Evolutionary conservation across 2,113 vertebrate species (phyloP).

Genomic region (Cinclus cinclus): DNA sequence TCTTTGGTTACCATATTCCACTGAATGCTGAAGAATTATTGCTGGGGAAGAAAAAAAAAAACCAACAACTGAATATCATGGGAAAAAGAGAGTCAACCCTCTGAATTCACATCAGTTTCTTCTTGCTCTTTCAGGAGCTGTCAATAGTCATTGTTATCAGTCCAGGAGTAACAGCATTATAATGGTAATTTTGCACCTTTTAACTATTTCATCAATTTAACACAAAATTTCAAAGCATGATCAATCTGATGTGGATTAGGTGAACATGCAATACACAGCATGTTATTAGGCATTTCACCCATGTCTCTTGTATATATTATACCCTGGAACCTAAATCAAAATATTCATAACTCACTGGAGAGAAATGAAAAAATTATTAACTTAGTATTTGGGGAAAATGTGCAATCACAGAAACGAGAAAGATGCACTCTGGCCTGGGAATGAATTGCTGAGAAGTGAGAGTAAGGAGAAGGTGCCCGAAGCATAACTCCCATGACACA

Average conservation of each 20-base stretch:
- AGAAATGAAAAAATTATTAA: conserved; percentile 29
- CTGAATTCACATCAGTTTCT: neutral
- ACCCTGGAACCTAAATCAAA: neutral
- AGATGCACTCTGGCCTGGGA: neutral
- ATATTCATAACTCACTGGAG: conserved; percentile 41
- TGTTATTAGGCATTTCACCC: conserved; percentile 10
- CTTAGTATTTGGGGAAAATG: neutral
- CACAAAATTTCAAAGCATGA: neutral
- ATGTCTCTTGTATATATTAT: neutral
- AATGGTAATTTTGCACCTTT: neutral
- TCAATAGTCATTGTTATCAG: neutral
- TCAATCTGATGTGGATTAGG: conserved; percentile 6
- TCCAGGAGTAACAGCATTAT: neutral
- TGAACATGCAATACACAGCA: conserved; percentile 9
- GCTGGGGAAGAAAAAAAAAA: neutral
- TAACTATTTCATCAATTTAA: neutral
- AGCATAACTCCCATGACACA: conserved; percentile 63
- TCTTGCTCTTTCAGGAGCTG: neutral
- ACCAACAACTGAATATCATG: neutral
- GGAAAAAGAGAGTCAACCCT: neutral
- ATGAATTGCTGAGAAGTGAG: neutral
- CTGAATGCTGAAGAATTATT: neutral
- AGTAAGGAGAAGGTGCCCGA: conserved; percentile 15
- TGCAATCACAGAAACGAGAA: neutral
- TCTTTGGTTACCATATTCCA: neutral